phyloP scores from a whole-genome alignment of 2,797 vertebrate species.

The Chrysocyon brachyurus region DNA sequence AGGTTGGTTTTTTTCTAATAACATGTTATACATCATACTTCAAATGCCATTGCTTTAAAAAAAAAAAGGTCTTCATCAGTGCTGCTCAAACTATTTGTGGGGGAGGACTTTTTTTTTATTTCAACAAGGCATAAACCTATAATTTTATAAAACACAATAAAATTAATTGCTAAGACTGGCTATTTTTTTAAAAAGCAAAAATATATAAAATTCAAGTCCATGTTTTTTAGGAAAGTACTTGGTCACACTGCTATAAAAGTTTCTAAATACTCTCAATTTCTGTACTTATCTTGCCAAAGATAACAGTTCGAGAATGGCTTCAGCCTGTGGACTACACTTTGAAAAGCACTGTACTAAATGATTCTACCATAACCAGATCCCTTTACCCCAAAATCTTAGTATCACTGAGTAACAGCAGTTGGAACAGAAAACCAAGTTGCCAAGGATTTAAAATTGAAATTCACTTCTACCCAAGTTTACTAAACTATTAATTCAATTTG shows the following conservation, averaged over 20 bases:
- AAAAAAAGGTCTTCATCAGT: background rate
- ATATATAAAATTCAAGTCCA: background rate
- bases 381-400: background rate
- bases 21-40: background rate
- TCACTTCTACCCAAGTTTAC: conserved; percentile 68
- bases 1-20: conserved; percentile 66
- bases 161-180: conserved; percentile 35
- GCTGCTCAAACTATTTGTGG: background rate
- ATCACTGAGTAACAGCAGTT: conserved; percentile 8
- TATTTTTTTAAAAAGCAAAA: background rate
- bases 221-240: conserved; percentile 54
- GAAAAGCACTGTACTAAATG: conserved; percentile 14
- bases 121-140: background rate
- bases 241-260: background rate
- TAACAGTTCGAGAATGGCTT: background rate
- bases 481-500: conserved; percentile 66
- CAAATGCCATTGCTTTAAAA: conserved; percentile 64
- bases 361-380: conserved; percentile 6
- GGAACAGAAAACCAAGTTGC: conserved; percentile 68
- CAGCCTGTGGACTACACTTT: background rate
- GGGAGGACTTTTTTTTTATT: background rate
- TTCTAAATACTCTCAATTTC: background rate
- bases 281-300: background rate
- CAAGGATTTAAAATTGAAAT: conserved; percentile 52
- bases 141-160: conserved; percentile 42